phyloP scores from a whole-genome alignment of 2,888 invertebrate genomes.

The Lycocerus yunnanus region DNA sequence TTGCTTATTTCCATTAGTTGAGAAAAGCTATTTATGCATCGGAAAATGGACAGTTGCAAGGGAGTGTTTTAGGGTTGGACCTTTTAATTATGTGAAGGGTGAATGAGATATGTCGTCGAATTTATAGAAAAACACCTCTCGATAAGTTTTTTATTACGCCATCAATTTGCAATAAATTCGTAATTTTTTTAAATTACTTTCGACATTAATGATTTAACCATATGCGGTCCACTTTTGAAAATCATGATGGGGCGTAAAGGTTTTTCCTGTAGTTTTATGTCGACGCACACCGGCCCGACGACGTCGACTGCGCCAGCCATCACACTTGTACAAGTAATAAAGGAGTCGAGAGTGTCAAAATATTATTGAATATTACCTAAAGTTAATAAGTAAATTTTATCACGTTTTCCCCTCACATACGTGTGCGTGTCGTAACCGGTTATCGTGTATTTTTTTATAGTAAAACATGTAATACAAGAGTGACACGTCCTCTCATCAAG shows the following conservation, averaged over 20 bases:
- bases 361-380: neutral
- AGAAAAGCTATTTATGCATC: conserved; percentile 43
- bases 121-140: conserved; percentile 22
- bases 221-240: neutral
- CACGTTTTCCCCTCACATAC: conserved; percentile 16
- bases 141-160: conserved; percentile 19
- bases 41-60: conserved; percentile 43
- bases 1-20: conserved; percentile 25
- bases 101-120: conserved; percentile 34
- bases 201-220: neutral
- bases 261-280: no score
- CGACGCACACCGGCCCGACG: neutral
- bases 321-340: neutral
- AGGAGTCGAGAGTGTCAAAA: neutral
- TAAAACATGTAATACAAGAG: conserved; percentile 29
- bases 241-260: no score
- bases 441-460: conserved; percentile 17
- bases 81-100: conserved; percentile 47
- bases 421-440: conserved; percentile 8
- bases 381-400: conserved; percentile 14
- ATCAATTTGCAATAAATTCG: conserved; percentile 4
- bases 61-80: conserved; percentile 42
- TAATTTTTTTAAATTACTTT: neutral
- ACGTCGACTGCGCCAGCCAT: neutral
- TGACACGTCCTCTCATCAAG: conserved; percentile 30